These are phyloP conservation scores for Penelope pileata DNA, from an alignment of 2,113 vertebrate species.

Conservation along the genomic window DNA sequence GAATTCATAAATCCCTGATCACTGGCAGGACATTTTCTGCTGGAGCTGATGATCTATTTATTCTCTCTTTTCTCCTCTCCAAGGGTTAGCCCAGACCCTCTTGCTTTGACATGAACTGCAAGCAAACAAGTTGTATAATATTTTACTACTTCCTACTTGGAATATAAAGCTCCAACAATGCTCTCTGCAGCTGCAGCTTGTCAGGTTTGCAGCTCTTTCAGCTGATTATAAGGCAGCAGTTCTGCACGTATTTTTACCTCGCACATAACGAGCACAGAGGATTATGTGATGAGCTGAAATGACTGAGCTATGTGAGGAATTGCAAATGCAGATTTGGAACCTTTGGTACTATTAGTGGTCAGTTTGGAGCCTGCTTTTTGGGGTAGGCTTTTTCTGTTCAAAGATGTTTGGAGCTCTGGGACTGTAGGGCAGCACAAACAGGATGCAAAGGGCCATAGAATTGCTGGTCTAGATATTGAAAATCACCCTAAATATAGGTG, in stretches of 20 bases:
- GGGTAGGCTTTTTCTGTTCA: not conserved
- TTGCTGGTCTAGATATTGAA: accelerated
- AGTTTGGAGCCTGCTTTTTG: not conserved
- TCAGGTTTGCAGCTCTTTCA: not conserved
- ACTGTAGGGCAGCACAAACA: not conserved
- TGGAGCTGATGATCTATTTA: conserved; percentile 49
- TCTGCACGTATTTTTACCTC: not conserved
- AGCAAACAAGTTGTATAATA: not conserved
- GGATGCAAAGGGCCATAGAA: not conserved
- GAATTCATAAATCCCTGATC: conserved; percentile 43
- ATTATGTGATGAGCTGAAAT: conserved; percentile 16
- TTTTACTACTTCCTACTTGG: conserved; percentile 1
- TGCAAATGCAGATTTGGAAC: not conserved
- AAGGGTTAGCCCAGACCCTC: conserved; percentile 17
- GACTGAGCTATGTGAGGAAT: not conserved
- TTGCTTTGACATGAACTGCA: conserved; percentile 20
- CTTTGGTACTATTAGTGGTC: not conserved
- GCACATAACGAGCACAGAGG: not conserved
- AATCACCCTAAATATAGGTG: not conserved
- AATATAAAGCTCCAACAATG: not conserved
- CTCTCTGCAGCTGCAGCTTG: not conserved
- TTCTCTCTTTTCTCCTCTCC: conserved; percentile 41
- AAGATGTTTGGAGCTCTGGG: not conserved
- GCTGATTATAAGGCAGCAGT: not conserved
- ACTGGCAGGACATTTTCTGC: conserved; percentile 41